Conservation (phyloP, 2,113 vertebrate genomes). For the Ptyas mucosa region DNA sequence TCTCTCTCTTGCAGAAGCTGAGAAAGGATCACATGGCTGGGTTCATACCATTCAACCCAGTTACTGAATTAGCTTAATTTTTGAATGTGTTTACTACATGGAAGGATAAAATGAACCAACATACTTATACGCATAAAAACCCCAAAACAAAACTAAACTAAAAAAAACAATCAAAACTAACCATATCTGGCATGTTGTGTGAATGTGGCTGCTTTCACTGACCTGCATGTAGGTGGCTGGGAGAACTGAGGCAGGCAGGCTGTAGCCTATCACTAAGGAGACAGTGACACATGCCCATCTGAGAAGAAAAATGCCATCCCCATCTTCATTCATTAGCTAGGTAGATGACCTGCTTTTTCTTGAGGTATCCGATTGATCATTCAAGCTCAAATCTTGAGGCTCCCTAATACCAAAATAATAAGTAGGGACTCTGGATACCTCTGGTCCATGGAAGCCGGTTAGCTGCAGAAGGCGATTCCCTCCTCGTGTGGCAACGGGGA, state of each 20-base stretch:
- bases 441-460: slow-evolving; percentile 65
- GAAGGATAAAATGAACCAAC: background rate
- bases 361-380: background rate
- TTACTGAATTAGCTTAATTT: background rate
- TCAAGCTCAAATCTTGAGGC: background rate
- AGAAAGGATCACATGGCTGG: no score
- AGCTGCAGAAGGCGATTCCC: slow-evolving; percentile 81
- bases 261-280: background rate
- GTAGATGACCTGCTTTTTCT: background rate
- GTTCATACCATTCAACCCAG: background rate
- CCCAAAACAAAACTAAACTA: background rate
- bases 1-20: background rate
- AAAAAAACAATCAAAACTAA: background rate
- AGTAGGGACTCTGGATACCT: slow-evolving; percentile 62
- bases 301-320: background rate
- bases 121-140: background rate
- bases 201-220: background rate
- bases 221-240: background rate
- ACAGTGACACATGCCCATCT: background rate
- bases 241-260: background rate
- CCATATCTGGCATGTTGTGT: background rate
- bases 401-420: background rate
- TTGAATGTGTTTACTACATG: background rate
- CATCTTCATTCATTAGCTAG: background rate
- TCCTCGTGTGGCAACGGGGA: slow-evolving; percentile 74